Evolutionary conservation across 2,888 invertebrate genomes (phyloP).

Genomic region (Sussaba pulchella): DNA sequence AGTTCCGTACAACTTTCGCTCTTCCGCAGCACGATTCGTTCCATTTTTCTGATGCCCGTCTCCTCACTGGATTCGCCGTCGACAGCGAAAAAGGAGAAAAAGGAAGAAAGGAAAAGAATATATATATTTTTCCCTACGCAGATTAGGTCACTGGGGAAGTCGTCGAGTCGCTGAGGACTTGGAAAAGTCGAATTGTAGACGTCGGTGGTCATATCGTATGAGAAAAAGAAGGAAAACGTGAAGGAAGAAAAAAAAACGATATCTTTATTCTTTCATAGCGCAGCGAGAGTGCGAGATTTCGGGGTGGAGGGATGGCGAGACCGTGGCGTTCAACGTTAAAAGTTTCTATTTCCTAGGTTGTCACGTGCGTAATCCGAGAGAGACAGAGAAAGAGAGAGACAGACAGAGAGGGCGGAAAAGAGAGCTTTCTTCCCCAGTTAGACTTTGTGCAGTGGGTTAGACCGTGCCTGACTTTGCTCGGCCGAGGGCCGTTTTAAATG

Average conservation of each 20-base stretch:
- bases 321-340: conserved; percentile 36
- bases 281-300: background rate
- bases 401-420: no score
- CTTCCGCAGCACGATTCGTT: conserved; percentile 29
- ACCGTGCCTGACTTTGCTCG: conserved; percentile 3
- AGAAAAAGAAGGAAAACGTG: background rate
- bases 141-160: background rate
- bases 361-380: conserved; percentile 7
- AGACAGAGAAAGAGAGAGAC: no score
- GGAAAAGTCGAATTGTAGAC: conserved; percentile 1
- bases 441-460: conserved; percentile 13
- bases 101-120: background rate
- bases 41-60: conserved; percentile 15
- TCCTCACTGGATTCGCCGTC: background rate
- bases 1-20: conserved; percentile 44
- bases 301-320: conserved; percentile 28
- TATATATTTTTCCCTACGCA: background rate
- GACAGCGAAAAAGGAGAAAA: conserved; percentile 6
- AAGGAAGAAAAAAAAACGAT: conserved; percentile 4
- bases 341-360: conserved; percentile 42
- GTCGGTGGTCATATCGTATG: background rate
- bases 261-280: conserved; percentile 13
- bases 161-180: background rate
- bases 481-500: background rate
- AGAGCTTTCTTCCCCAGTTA: no score